Conservation (phyloP, 2,888 invertebrate species). For the Dicyrtoma fusca region DNA sequence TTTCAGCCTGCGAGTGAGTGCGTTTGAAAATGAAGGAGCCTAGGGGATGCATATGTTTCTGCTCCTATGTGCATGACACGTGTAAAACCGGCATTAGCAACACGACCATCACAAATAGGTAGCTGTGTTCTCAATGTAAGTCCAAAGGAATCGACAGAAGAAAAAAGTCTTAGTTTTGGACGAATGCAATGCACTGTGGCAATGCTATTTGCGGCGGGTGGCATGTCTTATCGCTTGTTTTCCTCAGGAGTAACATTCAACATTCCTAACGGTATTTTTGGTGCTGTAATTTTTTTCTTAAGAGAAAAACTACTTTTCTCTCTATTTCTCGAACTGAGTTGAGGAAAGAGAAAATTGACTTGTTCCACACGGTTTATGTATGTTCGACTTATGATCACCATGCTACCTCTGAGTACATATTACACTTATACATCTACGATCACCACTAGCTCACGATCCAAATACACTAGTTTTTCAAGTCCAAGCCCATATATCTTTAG, state of each 20-base stretch:
- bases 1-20: no score
- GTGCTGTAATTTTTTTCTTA: slow-evolving; percentile 33
- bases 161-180: neutral
- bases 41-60: no score
- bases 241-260: neutral
- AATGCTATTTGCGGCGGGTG: slow-evolving; percentile 20
- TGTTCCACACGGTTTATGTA: slow-evolving; percentile 11
- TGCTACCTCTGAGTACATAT: no score
- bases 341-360: slow-evolving; percentile 40
- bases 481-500: no score
- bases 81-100: no score
- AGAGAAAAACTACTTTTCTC: slow-evolving; percentile 14
- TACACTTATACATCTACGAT: neutral
- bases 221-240: slow-evolving; percentile 36
- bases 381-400: neutral
- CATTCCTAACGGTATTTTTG: slow-evolving; percentile 25
- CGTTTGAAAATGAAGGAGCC: no score
- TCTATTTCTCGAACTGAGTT: neutral
- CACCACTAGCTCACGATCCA: neutral
- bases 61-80: no score
- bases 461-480: no score
- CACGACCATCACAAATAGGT: no score
- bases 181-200: no score
- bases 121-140: no score
- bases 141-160: neutral